These are phyloP conservation scores for Watsonalla cultraria DNA, from an alignment of 2,888 invertebrate genomes.

Conservation along the genomic window DNA sequence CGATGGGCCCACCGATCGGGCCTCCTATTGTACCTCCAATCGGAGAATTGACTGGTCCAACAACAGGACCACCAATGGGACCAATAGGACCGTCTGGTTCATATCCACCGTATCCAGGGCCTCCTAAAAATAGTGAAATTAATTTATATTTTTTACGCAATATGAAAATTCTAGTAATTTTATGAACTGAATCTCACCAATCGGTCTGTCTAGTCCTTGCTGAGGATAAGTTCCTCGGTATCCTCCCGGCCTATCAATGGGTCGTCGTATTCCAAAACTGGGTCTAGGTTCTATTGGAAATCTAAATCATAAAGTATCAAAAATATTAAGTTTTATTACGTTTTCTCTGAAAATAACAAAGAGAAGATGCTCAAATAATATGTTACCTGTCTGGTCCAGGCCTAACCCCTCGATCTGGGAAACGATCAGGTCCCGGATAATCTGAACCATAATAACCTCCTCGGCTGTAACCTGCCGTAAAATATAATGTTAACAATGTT, in stretches of 20 bases:
- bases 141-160: not conserved
- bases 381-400: slow-evolving; percentile 66
- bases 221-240: slow-evolving; percentile 74
- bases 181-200: slow-evolving; percentile 34
- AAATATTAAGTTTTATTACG: no score
- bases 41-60: slow-evolving; percentile 26
- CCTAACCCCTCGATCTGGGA: slow-evolving; percentile 69
- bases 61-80: slow-evolving; percentile 31
- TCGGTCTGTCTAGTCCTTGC: slow-evolving; percentile 59
- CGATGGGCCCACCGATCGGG: slow-evolving; percentile 13
- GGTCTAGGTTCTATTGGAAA: slow-evolving; percentile 68
- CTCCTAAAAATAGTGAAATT: slow-evolving; percentile 13
- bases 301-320: slow-evolving; percentile 23
- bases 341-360: no score
- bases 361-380: not conserved
- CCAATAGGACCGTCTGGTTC: slow-evolving; percentile 61
- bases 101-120: slow-evolving; percentile 51
- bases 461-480: slow-evolving; percentile 57
- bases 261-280: slow-evolving; percentile 54
- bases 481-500: slow-evolving; percentile 1
- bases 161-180: no score
- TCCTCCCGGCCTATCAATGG: slow-evolving; percentile 66
- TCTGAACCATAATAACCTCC: slow-evolving; percentile 63
- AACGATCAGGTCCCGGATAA: slow-evolving; percentile 58
- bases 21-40: slow-evolving; percentile 35